A percentile compares a stretch with the other conserved stretches of the same genome.
Evolutionary conservation across 92 coral and sea anemone species (phyloP).

Genomic region (Galaxea fascicularis): DNA sequence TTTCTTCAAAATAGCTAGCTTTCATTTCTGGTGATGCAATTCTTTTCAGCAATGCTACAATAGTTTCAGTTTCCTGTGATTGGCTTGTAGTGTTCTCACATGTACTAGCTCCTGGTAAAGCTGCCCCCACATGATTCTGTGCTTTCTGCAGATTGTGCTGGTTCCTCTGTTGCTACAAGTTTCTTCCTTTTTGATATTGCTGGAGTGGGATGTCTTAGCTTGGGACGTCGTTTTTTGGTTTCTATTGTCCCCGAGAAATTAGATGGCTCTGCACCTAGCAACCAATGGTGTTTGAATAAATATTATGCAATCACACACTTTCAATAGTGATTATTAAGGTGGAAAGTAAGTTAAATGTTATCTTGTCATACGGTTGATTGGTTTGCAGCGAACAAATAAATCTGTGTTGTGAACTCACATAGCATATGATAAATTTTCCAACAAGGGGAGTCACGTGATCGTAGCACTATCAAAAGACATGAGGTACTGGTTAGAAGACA

Average conservation of each 20-base stretch:
- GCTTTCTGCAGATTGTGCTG: too few relatives aligned
- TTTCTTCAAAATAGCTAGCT: slow-evolving; percentile 10
- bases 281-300: not conserved
- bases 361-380: too few relatives aligned
- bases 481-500: not conserved
- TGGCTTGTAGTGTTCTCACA: not conserved
- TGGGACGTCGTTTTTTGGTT: not conserved
- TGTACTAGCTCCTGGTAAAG: not conserved
- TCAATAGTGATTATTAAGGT: not conserved
- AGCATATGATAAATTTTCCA: not conserved
- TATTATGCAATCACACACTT: not conserved
- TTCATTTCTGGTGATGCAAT: slow-evolving; percentile 20
- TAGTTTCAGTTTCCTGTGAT: not conserved
- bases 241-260: slow-evolving; percentile 15
- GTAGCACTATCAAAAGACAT: too few relatives aligned
- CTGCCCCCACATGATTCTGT: not conserved
- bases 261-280: slow-evolving; percentile 47
- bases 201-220: not conserved
- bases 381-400: too few relatives aligned
- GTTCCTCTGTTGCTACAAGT: too few relatives aligned
- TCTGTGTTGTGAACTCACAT: too few relatives aligned
- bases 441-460: not conserved
- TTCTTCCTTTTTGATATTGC: too few relatives aligned
- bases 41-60: slow-evolving; percentile 4
- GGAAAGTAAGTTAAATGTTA: not conserved